phyloP scores from a whole-genome alignment of 1,140 invertebrate species.

The Argopecten irradians region DNA sequence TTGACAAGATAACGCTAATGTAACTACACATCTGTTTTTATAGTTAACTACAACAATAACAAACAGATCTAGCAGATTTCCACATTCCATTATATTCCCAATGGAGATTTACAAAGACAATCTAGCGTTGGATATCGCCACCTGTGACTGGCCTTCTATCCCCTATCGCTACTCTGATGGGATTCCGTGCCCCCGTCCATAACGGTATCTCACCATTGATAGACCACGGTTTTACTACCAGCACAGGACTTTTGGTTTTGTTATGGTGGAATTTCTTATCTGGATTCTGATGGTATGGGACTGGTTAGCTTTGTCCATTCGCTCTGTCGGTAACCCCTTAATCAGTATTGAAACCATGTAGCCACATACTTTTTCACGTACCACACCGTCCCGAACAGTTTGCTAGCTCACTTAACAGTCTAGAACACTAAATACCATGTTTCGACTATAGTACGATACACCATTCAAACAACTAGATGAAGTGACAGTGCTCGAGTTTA shows the following conservation, averaged over 20 bases:
- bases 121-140: neutral
- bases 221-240: neutral
- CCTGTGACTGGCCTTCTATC: neutral
- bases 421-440: too few species aligned
- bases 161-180: neutral
- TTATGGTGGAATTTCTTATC: neutral
- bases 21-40: slow-evolving; percentile 18
- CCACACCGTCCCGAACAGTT: too few species aligned
- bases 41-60: neutral
- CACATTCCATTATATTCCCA: neutral
- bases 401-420: too few species aligned
- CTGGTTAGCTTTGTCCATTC: neutral
- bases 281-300: neutral
- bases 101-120: neutral
- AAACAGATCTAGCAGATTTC: neutral
- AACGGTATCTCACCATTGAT: neutral
- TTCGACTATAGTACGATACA: too few species aligned
- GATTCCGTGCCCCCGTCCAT: neutral
- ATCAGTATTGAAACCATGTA: neutral
- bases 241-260: neutral
- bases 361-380: neutral
- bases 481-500: too few species aligned
- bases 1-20: slow-evolving; percentile 6
- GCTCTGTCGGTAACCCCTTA: neutral
- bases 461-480: too few species aligned